These are phyloP conservation scores for Epirrhoe alternata DNA, from an alignment of 2,888 invertebrate species.

Conservation along the genomic window DNA sequence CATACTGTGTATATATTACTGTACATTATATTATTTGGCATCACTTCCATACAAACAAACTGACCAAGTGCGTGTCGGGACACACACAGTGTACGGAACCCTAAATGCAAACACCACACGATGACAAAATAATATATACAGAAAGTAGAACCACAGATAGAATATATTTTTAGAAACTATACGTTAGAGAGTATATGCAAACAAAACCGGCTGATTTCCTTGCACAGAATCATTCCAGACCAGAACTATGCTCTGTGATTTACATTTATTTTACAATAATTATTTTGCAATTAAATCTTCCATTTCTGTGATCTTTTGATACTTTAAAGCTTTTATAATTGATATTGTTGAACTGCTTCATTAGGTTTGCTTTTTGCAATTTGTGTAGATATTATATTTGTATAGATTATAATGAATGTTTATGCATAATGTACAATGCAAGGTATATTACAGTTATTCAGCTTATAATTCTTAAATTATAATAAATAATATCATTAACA, in stretches of 20 bases:
- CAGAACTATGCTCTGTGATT: slow-evolving; percentile 59
- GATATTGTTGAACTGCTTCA: slow-evolving; percentile 7
- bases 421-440: slow-evolving; percentile 11
- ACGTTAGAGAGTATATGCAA: no score
- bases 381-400: slow-evolving; percentile 12
- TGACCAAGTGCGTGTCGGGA: no score
- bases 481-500: neutral
- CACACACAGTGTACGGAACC: no score
- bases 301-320: slow-evolving; percentile 72
- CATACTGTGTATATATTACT: no score
- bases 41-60: no score
- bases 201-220: neutral
- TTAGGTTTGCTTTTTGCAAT: slow-evolving; percentile 17
- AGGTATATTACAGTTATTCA: neutral
- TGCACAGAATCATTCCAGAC: slow-evolving; percentile 47
- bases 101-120: no score
- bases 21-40: no score
- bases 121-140: no score
- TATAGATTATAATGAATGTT: neutral
- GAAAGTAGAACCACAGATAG: no score
- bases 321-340: slow-evolving; percentile 33
- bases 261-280: slow-evolving; percentile 50
- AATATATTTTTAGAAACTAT: no score
- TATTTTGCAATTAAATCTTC: slow-evolving; percentile 65
- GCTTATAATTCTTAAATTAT: slow-evolving; percentile 1